Evolutionary conservation across 2,113 vertebrate species (phyloP), one percentile per base, ranked within the genome.

Genomic region (Petroica traversi): DNA sequence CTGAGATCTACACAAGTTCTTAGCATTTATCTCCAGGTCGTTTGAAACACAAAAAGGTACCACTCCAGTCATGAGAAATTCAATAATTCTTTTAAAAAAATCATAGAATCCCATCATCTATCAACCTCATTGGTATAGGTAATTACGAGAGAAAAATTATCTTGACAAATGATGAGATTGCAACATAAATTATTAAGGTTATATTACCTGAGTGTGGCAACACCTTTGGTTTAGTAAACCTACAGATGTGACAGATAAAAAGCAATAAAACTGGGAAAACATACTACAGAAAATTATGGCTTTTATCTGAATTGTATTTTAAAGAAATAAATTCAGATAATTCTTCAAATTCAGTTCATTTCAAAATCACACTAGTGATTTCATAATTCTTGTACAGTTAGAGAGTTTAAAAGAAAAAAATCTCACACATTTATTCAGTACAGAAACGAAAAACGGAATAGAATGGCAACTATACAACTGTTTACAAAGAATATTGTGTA

Each of bases 281-380:
- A 4, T 36, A 46, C 18, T 68, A 29, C 4, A 5, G 24, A 41
- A 18, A 63, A 38, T 12, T 85, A 59, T n/a, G 33, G 3, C 7
- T 45, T 71, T 67, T 58, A 29, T 62, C 62, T 58, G 2, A 78
- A 12, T 36, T 4, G 41, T 57, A 11, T 41, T 83, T 81, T 49
- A n/a, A 62, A 52, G 3, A 58, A 40, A 64, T n/a, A 43, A 4
- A 45, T 51, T 51, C 15, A 66, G 8, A 29, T 28, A 33, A 57
- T 46, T 81, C 6, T 68, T 64, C 13, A 68, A 57, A 66, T 85
- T 59, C 10, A 38, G 3, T 46, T 72, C 0, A 34, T 64, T 77
- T 73, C 12, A 62, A 89, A 71, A 36, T 24, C 4, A 0, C 9
- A 18, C 5, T 58, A 54, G 1, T 0, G 0, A 49, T 31, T 31